Percentiles rank a stretch among this genome's conserved stretches.
These are phyloP conservation scores for Anas platyrhynchos DNA, from an alignment of 2,113 vertebrate genomes.

Conservation along the genomic window DNA sequence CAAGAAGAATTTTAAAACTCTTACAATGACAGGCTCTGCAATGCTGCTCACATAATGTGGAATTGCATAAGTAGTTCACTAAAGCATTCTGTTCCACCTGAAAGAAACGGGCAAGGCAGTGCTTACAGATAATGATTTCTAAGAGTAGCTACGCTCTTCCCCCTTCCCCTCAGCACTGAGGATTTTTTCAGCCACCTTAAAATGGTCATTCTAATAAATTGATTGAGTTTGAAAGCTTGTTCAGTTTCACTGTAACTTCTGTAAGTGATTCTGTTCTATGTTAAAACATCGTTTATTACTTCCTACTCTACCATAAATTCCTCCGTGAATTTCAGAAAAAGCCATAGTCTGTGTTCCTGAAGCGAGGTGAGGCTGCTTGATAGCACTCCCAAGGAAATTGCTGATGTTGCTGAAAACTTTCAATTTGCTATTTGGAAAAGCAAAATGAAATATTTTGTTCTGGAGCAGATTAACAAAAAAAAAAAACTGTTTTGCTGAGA, in stretches of 20 bases:
- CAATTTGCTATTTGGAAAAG: background rate
- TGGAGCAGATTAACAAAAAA: background rate
- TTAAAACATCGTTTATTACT: slow-evolving; percentile 19
- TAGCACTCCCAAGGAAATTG: background rate
- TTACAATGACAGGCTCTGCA: background rate
- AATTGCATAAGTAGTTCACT: background rate
- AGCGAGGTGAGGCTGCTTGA: background rate
- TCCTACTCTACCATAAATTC: background rate
- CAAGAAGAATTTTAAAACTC: background rate
- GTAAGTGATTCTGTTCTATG: background rate
- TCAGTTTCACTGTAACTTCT: background rate
- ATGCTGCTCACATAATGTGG: background rate
- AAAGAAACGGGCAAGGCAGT: background rate
- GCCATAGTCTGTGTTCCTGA: background rate
- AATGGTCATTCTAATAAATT: background rate
- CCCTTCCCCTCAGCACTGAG: background rate
- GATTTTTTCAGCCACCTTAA: background rate
- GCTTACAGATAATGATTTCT: background rate
- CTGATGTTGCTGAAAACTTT: background rate
- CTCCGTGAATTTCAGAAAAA: background rate
- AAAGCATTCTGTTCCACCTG: background rate
- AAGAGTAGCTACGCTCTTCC: background rate
- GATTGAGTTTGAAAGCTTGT: slow-evolving; percentile 8
- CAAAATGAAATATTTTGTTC: background rate
- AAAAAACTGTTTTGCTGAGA: background rate